Evolutionary conservation across 2,113 vertebrate genomes (phyloP), one percentile per base, ranked within the genome.

Genomic region (Poeciliopsis turrubarensis): DNA sequence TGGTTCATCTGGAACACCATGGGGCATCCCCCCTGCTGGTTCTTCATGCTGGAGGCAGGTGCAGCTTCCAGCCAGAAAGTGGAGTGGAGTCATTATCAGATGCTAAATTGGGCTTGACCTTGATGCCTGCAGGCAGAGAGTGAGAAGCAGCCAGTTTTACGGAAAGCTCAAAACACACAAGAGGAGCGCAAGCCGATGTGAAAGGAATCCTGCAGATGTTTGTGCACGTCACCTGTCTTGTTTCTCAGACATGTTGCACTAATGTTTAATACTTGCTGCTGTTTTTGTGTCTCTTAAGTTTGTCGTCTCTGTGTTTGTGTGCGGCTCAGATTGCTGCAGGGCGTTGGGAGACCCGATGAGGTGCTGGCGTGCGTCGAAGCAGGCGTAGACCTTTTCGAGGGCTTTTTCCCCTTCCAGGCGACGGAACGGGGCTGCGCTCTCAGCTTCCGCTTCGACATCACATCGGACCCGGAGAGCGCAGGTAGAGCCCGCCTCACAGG

Each of bases 301-400:
- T 31, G 34, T 51, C 31, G 44, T 29, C 13, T 65, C 5, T 80
- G 39, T 76, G 14, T 81, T 17, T 80, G 39, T 19, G 1, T 84
- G 65, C 30, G 5, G 51, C 11, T 86, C 90, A 99, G 98, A 86
- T 89, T 99, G 75, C 91, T 99, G 77, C 95, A 96, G 65, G 97
- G 98, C 2, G 73, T 99, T 11, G 97, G 98, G 27, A 93, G 83
- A 60, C 98, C 98, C 3, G 97, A 99, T 74, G 96, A 99, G 78
- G 96, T 99, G 41, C 87, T 99, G 1, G 95, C 94, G 8, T 98
- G 95, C 70, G 91, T 97, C 73, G 96, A 97, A 87, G 96, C 95
- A 10, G 98, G 98, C 19, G 95, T 98, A 82, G 98, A 99, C 86
- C 92, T 99, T 75, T 99, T 99, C 87, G 98, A 99, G 92, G 95